A percentile compares a stretch with the other conserved stretches of the same genome.
These are phyloP conservation scores for Lasioglossum villosulum DNA, from an alignment of 2,888 invertebrate species.

Conservation along the genomic window DNA sequence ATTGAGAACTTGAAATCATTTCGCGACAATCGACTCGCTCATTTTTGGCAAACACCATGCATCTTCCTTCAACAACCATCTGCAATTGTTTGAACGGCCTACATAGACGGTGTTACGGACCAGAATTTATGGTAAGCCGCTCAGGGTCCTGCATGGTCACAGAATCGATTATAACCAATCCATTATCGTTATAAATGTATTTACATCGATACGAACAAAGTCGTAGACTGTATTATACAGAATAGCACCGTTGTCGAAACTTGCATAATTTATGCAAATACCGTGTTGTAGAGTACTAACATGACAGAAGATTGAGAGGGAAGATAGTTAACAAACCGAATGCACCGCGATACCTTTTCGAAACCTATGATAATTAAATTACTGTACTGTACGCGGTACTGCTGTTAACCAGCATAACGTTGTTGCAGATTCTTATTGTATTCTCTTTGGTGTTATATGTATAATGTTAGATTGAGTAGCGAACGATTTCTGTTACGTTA, in stretches of 20 bases:
- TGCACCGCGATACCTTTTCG: neutral
- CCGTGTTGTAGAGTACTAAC: neutral
- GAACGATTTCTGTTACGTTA: neutral
- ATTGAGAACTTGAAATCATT: too few species aligned
- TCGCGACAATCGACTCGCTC: neutral
- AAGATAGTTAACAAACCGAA: neutral
- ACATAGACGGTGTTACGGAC: neutral
- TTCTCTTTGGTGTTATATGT: neutral
- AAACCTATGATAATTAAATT: neutral
- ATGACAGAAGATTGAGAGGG: too few species aligned
- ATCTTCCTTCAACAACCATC: neutral
- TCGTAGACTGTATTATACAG: neutral
- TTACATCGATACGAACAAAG: neutral
- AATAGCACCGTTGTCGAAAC: neutral
- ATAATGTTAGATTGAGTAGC: too few species aligned
- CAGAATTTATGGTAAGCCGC: neutral
- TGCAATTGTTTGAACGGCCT: neutral
- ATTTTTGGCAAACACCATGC: neutral
- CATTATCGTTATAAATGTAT: neutral
- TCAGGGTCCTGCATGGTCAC: neutral
- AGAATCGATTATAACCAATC: too few species aligned
- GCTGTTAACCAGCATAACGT: neutral
- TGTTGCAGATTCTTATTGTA: neutral
- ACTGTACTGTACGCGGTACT: neutral
- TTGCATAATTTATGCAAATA: neutral